phyloP scores from a whole-genome alignment of 2,113 vertebrate genomes.

The Mastomys coucha region DNA sequence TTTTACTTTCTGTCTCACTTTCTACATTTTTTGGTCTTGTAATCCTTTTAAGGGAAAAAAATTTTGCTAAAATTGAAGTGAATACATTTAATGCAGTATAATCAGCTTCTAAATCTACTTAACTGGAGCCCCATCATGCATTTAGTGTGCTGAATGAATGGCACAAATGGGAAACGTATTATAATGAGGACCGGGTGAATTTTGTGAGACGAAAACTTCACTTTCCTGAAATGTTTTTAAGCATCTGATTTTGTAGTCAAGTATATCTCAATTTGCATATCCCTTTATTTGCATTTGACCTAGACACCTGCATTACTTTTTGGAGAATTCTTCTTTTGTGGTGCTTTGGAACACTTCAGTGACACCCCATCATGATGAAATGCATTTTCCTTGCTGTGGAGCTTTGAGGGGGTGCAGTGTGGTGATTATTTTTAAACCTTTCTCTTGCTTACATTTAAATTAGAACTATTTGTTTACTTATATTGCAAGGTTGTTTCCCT shows the following conservation, averaged over 20 bases:
- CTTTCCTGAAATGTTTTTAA: slow-evolving; percentile 78
- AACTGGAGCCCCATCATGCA: slow-evolving; percentile 72
- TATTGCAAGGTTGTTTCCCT: background rate
- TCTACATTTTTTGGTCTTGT: slow-evolving; percentile 64
- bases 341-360: slow-evolving; percentile 74
- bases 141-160: slow-evolving; percentile 73
- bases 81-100: slow-evolving; percentile 76
- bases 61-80: slow-evolving; percentile 74
- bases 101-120: slow-evolving; percentile 82
- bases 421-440: slow-evolving; percentile 62
- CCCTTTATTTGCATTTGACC: slow-evolving; percentile 81
- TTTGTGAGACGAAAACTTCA: slow-evolving; percentile 74
- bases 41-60: slow-evolving; percentile 75
- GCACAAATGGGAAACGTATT: slow-evolving; percentile 69
- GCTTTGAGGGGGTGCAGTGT: slow-evolving; percentile 50
- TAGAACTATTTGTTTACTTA: slow-evolving; percentile 68
- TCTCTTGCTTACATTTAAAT: slow-evolving; percentile 65
- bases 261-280: slow-evolving; percentile 80
- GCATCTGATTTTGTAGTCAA: slow-evolving; percentile 82
- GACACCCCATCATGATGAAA: slow-evolving; percentile 72
- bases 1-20: slow-evolving; percentile 73
- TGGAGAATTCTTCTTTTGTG: slow-evolving; percentile 69
- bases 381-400: slow-evolving; percentile 58
- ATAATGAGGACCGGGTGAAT: slow-evolving; percentile 74
- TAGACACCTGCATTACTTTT: slow-evolving; percentile 80